phyloP scores from a whole-genome alignment of 2,113 vertebrate species.

The Ciconia maguari region DNA sequence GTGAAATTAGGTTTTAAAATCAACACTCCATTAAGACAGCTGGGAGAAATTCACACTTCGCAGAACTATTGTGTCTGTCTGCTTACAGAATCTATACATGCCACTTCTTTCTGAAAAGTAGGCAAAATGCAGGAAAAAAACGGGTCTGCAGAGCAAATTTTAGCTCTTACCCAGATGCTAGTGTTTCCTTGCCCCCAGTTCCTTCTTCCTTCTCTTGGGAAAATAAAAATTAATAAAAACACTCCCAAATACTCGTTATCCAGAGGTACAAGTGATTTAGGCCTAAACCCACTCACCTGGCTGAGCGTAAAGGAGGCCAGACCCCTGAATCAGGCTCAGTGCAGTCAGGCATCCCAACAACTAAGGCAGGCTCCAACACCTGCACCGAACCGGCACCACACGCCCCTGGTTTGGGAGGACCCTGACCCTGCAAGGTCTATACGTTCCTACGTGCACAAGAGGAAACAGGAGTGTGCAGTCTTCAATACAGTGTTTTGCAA shows the following conservation, averaged over 20 bases:
- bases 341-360: background rate
- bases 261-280: background rate
- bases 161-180: background rate
- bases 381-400: background rate
- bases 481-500: background rate
- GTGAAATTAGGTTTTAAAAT: constrained; percentile 1
- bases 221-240: background rate
- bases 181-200: background rate
- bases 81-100: background rate
- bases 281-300: background rate
- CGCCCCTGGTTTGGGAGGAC: accelerated
- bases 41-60: background rate
- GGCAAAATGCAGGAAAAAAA: background rate
- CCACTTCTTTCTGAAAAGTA: background rate
- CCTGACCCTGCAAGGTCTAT: background rate
- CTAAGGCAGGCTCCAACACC: background rate
- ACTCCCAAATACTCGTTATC: background rate
- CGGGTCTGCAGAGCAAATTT: background rate
- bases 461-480: background rate
- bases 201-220: background rate
- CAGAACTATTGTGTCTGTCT: background rate
- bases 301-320: background rate
- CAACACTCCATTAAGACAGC: background rate
- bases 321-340: background rate
- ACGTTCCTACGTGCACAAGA: accelerated